Evolutionary conservation across 2,113 vertebrate species (phyloP).

Genomic region (Cricetomys ansorgei): DNA sequence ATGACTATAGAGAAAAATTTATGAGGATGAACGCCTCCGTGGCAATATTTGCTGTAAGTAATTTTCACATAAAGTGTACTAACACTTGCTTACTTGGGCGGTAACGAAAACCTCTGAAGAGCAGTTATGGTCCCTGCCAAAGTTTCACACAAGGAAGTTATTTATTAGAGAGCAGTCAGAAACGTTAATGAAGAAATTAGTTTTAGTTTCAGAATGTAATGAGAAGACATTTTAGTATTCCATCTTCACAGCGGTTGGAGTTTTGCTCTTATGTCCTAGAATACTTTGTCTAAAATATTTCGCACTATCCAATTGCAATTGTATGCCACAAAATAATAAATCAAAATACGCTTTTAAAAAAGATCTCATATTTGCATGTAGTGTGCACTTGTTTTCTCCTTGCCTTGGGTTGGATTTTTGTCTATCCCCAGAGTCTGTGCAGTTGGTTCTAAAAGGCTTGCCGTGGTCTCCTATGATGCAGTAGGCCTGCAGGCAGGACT

Average conservation of each 20-base stretch:
- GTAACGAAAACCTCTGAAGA: background rate
- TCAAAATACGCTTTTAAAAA: background rate
- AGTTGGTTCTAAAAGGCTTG: background rate
- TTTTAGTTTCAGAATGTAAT: slow-evolving; percentile 15
- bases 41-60: background rate
- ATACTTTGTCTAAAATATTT: slow-evolving; percentile 1
- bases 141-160: background rate
- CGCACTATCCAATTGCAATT: too few relatives aligned
- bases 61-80: background rate
- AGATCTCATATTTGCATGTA: too few relatives aligned
- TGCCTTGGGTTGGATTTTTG: background rate
- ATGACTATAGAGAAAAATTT: too few relatives aligned
- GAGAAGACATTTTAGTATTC: background rate
- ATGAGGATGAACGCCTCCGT: background rate
- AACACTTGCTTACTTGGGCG: background rate
- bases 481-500: background rate
- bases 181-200: background rate
- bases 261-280: slow-evolving; percentile 4
- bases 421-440: background rate
- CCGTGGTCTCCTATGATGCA: background rate
- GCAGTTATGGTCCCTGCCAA: background rate
- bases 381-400: background rate
- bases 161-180: background rate
- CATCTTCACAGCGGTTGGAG: background rate
- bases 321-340: slow-evolving; percentile 9